Percentiles rank a stretch among this genome's conserved stretches.
phyloP scores from a whole-genome alignment of 2,113 vertebrate species.

The Lontra canadensis region DNA sequence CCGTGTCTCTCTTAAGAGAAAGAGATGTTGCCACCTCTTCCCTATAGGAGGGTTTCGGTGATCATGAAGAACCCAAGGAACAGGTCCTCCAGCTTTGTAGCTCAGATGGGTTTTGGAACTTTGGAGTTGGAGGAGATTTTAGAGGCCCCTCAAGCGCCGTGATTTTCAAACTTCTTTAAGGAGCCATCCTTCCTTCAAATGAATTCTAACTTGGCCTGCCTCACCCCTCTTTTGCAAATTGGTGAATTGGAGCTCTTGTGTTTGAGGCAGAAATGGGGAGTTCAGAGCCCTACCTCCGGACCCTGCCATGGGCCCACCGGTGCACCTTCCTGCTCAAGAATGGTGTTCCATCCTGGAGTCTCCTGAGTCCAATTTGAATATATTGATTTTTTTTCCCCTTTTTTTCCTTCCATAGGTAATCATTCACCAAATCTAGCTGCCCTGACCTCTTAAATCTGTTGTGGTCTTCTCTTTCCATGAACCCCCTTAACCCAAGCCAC shows the following conservation, averaged over 20 bases:
- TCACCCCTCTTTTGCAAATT: background rate
- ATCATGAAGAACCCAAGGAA: too few relatives aligned
- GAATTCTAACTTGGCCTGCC: background rate
- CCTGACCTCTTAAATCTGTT: background rate
- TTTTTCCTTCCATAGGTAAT: background rate
- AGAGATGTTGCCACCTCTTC: background rate
- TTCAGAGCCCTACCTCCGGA: background rate
- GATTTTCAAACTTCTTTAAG: background rate
- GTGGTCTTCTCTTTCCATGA: background rate
- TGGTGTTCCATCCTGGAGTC: background rate
- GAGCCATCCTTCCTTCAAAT: background rate
- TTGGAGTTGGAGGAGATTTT: background rate
- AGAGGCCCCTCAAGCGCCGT: background rate
- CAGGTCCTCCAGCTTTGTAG: background rate
- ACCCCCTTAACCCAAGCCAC: background rate
- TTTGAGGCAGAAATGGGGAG: background rate
- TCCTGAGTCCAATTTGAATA: background rate
- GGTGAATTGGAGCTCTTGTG: background rate
- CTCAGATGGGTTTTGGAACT: background rate
- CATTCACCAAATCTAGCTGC: background rate
- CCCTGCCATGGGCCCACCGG: background rate
- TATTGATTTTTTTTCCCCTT: background rate
- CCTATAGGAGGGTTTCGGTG: background rate
- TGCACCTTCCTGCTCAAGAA: background rate
- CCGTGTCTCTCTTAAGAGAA: background rate